These are phyloP conservation scores for Thereva nobilitata DNA, from an alignment of 2,888 invertebrate genomes.

Conservation along the genomic window DNA sequence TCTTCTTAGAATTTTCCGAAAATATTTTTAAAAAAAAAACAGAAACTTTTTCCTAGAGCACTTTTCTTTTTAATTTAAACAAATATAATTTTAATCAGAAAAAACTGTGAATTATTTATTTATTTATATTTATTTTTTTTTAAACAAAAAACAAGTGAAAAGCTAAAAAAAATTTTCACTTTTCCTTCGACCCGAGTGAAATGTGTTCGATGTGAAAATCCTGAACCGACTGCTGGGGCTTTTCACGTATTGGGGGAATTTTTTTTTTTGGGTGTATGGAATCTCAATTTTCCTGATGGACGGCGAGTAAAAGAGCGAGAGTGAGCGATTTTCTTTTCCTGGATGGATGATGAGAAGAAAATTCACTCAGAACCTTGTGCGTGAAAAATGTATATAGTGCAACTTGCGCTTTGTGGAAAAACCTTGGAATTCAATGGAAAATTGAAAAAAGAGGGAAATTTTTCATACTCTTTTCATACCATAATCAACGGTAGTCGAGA, in stretches of 20 bases:
- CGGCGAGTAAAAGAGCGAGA: background rate
- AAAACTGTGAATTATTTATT: no score
- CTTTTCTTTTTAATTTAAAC: no score
- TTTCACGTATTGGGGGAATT: constrained; percentile 17
- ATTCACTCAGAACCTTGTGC: constrained; percentile 2
- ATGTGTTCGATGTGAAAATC: constrained; percentile 30
- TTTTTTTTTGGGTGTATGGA: background rate
- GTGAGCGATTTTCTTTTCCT: constrained; percentile 7
- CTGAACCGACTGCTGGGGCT: constrained; percentile 28
- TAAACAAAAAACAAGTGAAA: constrained; percentile 15
- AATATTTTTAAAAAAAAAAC: no score
- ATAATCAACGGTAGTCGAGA: background rate
- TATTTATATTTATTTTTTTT: background rate
- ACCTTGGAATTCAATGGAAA: constrained; percentile 15
- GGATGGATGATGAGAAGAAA: constrained; percentile 10
- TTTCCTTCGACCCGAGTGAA: constrained; percentile 19
- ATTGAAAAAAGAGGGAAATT: constrained; percentile 2
- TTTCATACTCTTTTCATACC: background rate
- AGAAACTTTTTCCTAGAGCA: no score
- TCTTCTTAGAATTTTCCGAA: no score
- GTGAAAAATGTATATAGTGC: background rate
- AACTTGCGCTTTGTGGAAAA: background rate
- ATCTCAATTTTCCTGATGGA: background rate
- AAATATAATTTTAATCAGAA: no score
- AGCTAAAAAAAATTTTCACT: constrained; percentile 21